Percentiles rank a stretch among this genome's conserved stretches.
Conservation (phyloP, 2,797 vertebrate genomes). For the Eospalax fontanierii region DNA sequence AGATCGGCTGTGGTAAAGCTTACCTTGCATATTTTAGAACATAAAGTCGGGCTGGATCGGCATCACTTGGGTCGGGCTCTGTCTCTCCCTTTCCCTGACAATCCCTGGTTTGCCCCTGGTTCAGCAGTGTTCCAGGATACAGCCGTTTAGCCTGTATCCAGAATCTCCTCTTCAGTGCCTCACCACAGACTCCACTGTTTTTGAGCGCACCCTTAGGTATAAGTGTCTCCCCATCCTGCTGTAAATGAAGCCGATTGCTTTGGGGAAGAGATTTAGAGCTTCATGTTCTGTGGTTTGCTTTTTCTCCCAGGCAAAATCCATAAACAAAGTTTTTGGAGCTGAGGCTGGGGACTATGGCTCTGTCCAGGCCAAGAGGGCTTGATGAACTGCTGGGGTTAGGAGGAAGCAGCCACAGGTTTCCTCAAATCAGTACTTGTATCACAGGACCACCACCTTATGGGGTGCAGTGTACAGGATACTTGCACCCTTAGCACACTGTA, state of each 20-base stretch:
- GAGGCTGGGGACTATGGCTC: not conserved
- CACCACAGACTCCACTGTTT: not conserved
- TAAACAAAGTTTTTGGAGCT: not conserved
- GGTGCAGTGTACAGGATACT: not conserved
- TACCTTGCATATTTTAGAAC: not conserved
- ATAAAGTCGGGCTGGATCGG: not conserved
- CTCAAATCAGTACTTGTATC: not conserved
- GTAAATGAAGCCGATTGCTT: not conserved
- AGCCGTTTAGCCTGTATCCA: not conserved
- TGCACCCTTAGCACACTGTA: not conserved
- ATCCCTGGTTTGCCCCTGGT: not conserved
- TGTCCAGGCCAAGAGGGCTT: not conserved
- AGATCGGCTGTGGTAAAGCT: not conserved
- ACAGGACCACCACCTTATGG: not conserved
- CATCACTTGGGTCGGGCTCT: not conserved
- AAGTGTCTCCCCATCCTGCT: not conserved
- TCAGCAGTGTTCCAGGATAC: not conserved
- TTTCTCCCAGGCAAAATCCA: not conserved
- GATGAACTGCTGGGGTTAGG: fast-evolving
- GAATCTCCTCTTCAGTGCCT: not conserved
- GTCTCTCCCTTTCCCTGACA: not conserved
- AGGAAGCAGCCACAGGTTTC: not conserved
- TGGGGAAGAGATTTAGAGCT: not conserved
- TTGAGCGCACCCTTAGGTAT: not conserved
- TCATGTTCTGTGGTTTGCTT: not conserved